A percentile compares a stretch with the other conserved stretches of the same genome.
These are phyloP conservation scores for Dione juno DNA, from an alignment of 2,888 invertebrate genomes.

Conservation along the genomic window DNA sequence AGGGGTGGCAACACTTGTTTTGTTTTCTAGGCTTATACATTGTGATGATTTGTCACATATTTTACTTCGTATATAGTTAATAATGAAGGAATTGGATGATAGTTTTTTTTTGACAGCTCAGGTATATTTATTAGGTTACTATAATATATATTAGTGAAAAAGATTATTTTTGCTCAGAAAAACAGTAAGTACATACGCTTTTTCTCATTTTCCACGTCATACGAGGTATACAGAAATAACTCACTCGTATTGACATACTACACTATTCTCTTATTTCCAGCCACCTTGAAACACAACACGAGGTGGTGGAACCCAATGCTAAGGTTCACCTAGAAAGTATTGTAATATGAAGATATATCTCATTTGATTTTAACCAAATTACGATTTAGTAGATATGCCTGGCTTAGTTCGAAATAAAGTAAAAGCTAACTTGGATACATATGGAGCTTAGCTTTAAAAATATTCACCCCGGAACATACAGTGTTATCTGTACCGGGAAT, in stretches of 20 bases:
- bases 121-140: too few species aligned
- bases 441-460: slow-evolving; percentile 12
- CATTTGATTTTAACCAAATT: background rate
- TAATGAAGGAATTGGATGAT: too few species aligned
- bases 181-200: background rate
- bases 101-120: too few species aligned
- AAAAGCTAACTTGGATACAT: background rate
- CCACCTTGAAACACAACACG: slow-evolving; percentile 12
- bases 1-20: slow-evolving; percentile 4
- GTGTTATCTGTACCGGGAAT: slow-evolving; percentile 44
- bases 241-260: background rate
- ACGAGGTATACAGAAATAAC: background rate
- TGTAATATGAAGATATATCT: background rate
- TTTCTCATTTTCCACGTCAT: background rate
- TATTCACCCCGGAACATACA: slow-evolving; percentile 37
- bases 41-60: slow-evolving; percentile 18
- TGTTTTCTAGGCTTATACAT: slow-evolving; percentile 22
- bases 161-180: too few species aligned
- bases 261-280: slow-evolving; percentile 3
- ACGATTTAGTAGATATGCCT: background rate
- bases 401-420: background rate
- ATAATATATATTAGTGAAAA: too few species aligned
- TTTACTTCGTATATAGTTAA: background rate
- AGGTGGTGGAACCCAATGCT: slow-evolving; percentile 1
- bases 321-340: slow-evolving; percentile 10